phyloP scores from a whole-genome alignment of 1,140 invertebrate species.

The Cydia strobilella region DNA sequence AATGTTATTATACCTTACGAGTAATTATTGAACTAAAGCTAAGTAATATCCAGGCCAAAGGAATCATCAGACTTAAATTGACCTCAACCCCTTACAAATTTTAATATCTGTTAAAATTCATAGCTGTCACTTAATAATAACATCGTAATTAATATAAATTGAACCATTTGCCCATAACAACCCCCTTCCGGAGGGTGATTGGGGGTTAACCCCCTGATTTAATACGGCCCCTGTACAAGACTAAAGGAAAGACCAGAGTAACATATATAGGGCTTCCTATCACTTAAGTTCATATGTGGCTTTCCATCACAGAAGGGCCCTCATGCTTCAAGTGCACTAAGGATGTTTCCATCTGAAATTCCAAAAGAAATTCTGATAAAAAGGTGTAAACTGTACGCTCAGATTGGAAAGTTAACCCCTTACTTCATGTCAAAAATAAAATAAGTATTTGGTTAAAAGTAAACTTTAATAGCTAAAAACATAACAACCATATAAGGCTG shows the following conservation, averaged over 20 bases:
- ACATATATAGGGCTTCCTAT: background rate
- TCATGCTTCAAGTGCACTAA: too few relatives aligned
- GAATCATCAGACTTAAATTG: background rate
- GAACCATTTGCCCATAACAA: conserved; percentile 29
- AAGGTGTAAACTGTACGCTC: too few relatives aligned
- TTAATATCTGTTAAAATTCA: conserved; percentile 27
- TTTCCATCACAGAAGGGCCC: too few relatives aligned
- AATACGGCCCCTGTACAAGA: background rate
- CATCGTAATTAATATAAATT: conserved; percentile 32
- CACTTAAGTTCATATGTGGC: too few relatives aligned
- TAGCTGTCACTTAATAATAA: conserved; percentile 31
- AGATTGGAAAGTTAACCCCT: too few relatives aligned
- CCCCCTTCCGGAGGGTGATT: conserved; percentile 18
- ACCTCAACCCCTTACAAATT: conserved; percentile 20
- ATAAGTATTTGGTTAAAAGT: too few relatives aligned
- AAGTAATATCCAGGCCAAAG: background rate
- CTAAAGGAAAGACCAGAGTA: background rate
- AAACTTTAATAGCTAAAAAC: too few relatives aligned
- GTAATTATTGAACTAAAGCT: background rate
- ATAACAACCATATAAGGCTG: too few relatives aligned
- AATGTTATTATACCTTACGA: too few relatives aligned
- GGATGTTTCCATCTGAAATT: too few relatives aligned
- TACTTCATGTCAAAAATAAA: too few relatives aligned
- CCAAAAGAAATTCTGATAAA: too few relatives aligned
- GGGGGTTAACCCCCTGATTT: conserved; percentile 17